Percentiles rank a stretch among this genome's conserved stretches.
Conservation (phyloP, 1,140 invertebrate species). For the Campoletis sonorensis region DNA sequence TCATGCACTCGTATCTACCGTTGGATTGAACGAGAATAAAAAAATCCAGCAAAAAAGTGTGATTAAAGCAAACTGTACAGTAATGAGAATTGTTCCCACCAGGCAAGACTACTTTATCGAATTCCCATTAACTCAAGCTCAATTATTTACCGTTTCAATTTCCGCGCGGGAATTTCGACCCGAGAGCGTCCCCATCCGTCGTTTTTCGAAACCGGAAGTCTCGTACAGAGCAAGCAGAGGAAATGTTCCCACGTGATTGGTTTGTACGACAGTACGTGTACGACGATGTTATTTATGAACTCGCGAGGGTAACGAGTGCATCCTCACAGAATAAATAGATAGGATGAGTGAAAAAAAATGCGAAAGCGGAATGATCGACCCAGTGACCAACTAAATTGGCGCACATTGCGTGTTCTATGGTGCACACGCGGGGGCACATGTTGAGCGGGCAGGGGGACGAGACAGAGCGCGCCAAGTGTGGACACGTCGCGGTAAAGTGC, state of each 20-base stretch:
- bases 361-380: slow-evolving; percentile 23
- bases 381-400: slow-evolving; percentile 19
- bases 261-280: neutral
- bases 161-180: too few relatives aligned
- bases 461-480: neutral
- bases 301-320: neutral
- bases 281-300: neutral
- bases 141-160: too few relatives aligned
- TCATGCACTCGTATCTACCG: neutral
- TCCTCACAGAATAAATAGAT: slow-evolving; percentile 2
- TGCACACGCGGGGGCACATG: neutral
- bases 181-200: too few relatives aligned
- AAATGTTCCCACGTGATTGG: neutral
- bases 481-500: neutral
- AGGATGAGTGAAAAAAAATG: neutral
- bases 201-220: slow-evolving; percentile 5
- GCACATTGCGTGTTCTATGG: neutral
- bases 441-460: neutral
- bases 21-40: neutral
- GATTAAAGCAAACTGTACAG: neutral
- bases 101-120: too few relatives aligned
- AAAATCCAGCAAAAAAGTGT: neutral
- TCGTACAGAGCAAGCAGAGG: neutral
- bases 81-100: neutral
- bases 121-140: too few relatives aligned